These are phyloP conservation scores for Heliothis subflexa DNA, from an alignment of 1,140 invertebrate genomes.

Conservation along the genomic window DNA sequence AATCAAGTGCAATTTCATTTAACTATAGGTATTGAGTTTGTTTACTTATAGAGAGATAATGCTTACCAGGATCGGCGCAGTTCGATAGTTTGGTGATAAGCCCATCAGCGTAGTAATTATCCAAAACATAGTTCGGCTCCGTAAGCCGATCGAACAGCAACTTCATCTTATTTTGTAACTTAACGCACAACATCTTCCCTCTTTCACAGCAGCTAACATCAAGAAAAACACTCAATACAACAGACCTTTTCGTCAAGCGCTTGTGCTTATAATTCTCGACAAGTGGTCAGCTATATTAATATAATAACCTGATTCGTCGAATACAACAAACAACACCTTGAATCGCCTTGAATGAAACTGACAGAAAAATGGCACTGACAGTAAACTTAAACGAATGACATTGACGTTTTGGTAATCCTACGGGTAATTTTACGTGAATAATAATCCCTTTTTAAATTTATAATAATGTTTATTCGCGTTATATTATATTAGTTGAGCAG, in stretches of 20 bases:
- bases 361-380: constrained; percentile 1
- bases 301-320: background rate
- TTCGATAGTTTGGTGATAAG: constrained; percentile 74
- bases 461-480: no score
- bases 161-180: constrained; percentile 72
- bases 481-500: no score
- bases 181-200: constrained; percentile 60
- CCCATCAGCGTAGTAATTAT: constrained; percentile 76
- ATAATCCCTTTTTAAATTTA: no score
- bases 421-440: no score
- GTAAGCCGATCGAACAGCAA: constrained; percentile 73
- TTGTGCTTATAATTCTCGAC: background rate
- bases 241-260: background rate
- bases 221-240: constrained; percentile 1
- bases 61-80: constrained; percentile 68
- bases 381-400: no score
- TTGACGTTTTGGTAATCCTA: no score
- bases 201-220: constrained; percentile 1
- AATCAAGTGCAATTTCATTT: background rate
- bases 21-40: background rate
- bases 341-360: background rate
- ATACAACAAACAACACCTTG: constrained; percentile 2
- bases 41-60: background rate
- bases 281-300: background rate
- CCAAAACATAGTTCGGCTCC: constrained; percentile 75